Base-by-base conservation (phyloP, 1,140 invertebrate genomes). In the Drosophila littoralis region DNA sequence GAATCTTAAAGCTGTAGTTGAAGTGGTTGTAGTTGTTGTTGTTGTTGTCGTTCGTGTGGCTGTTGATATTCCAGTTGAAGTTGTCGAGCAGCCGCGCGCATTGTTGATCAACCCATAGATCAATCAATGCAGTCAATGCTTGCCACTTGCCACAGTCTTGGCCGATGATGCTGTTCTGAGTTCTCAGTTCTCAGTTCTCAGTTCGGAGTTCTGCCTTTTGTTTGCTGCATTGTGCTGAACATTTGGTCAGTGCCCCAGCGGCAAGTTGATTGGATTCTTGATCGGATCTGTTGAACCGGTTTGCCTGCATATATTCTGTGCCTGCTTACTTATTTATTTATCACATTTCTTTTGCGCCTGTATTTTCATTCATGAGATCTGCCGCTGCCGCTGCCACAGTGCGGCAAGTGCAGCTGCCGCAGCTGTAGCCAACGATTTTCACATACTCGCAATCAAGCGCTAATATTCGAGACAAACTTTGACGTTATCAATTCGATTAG, bases 401-500 rank as follows among this genome's bases (percentile, higher is more conserved):
- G 42, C n/a, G 42, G 42, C 42, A 80, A 78, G 72, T 79, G 79
- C 69, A 76, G 77, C 79, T 79, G 59, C 57, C 22, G 12, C 69
- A 51, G 22, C 22, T 28, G 71, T 71, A 33, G 42, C 59, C 65
- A n/a, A 59, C 22, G 22, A 64, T n/a, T 48, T 38, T 12, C 15
- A 55, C 59, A 66, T 76, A 72, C 73, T 76, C 55, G 64, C 33
- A 40, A 59, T 77, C 79, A 79, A 76, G 70, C 76, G 83, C 77
- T 86, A 83, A 86, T 83, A 79, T 71, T 74, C 52, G 48, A 79
- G 52, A 77, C 79, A 83, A 83, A 83, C 84, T 72, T 86, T 79
- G 79, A 86, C 74, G 83, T 75, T 88, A 86, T 88, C 84, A 82
- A 86, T 79, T 83, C 77, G 84, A 83, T 86, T 86, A 89, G 83